Evolutionary conservation across 2,113 vertebrate species (phyloP).

Genomic region (Platichthys stellatus): DNA sequence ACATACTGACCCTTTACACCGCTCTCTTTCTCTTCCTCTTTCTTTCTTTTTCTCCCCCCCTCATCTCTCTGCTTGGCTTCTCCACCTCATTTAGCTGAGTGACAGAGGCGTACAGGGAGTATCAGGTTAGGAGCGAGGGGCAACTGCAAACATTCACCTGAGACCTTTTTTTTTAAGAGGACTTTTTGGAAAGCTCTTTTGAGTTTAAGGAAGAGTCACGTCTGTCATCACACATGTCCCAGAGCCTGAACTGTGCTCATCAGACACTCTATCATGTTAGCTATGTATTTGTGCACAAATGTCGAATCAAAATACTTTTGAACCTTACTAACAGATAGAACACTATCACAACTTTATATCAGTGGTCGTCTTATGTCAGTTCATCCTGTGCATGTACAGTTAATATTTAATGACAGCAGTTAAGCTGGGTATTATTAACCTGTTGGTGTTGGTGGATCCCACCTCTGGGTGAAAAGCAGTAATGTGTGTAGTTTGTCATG

Average conservation of each 20-base stretch:
- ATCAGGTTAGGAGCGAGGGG: conserved; percentile 68
- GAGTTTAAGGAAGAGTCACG: conserved; percentile 45
- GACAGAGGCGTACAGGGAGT: conserved; percentile 72
- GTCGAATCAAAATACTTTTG: neutral
- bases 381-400: neutral
- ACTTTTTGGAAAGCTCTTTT: conserved; percentile 45
- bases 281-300: neutral
- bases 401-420: no score
- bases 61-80: conserved; percentile 33
- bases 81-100: conserved; percentile 78
- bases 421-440: conserved; percentile 28
- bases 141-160: conserved; percentile 69
- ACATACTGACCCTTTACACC: conserved; percentile 46
- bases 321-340: neutral
- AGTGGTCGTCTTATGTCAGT: neutral
- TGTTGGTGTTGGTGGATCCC: conserved; percentile 3
- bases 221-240: conserved; percentile 46
- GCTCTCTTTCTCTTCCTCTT: conserved; percentile 56
- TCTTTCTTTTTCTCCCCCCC: conserved; percentile 51
- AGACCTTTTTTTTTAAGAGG: conserved; percentile 20
- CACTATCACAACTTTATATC: neutral
- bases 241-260: conserved; percentile 28
- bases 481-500: conserved; percentile 8
- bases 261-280: conserved; percentile 7
- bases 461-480: neutral